Conservation (phyloP, 2,797 vertebrate genomes). For the Sebastes ruberrimus region DNA sequence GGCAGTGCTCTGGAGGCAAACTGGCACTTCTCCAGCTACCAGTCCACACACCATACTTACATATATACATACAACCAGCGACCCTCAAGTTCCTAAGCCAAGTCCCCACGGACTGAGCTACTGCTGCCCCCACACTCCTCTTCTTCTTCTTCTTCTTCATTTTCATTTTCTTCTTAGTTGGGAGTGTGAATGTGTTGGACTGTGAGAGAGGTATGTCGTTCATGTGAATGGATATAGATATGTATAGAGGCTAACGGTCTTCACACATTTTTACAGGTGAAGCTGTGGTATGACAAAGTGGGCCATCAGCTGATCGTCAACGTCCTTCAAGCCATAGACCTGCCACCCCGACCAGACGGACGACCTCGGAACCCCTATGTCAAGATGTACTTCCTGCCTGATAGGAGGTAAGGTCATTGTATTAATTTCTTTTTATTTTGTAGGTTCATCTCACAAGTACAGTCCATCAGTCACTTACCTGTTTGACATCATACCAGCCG, state of each 20-base stretch:
- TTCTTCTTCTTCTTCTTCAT: too few species aligned
- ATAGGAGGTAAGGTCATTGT: slow-evolving; percentile 87
- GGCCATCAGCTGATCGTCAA: slow-evolving; percentile 98
- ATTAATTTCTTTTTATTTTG: neutral
- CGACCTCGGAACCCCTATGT: slow-evolving; percentile 96
- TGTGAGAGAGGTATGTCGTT: neutral
- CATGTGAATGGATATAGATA: neutral
- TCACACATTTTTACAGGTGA: slow-evolving; percentile 83
- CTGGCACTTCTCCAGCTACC: too few species aligned
- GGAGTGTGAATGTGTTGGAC: neutral
- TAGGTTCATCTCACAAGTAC: neutral
- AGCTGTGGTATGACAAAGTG: slow-evolving; percentile 98
- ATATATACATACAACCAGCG: too few species aligned
- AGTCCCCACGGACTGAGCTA: too few species aligned
- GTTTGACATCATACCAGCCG: neutral
- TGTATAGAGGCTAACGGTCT: neutral
- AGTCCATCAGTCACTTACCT: neutral
- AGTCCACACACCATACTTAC: too few species aligned
- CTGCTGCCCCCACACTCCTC: too few species aligned
- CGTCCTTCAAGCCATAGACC: slow-evolving; percentile 96
- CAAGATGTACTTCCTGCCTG: slow-evolving; percentile 99
- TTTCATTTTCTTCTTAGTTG: neutral
- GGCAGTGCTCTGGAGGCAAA: too few species aligned
- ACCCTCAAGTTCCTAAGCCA: too few species aligned
- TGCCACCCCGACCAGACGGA: slow-evolving; percentile 91